phyloP scores from a whole-genome alignment of 2,797 vertebrate species.

The Catharus ustulatus region DNA sequence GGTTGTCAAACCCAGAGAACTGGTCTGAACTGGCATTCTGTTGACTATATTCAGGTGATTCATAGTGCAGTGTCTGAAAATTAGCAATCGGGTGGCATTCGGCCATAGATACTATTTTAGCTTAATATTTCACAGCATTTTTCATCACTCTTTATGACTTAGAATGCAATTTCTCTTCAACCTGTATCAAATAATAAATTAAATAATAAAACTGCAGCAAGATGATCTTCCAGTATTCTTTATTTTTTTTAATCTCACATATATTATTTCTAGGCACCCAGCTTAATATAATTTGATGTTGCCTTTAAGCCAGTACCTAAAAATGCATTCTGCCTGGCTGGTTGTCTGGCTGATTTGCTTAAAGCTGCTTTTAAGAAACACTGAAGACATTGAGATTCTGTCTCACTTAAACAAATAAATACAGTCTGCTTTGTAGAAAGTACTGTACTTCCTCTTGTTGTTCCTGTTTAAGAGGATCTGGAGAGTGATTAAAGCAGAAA shows the following conservation, averaged over 20 bases:
- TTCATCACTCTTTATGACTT: neutral
- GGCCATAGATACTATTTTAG: neutral
- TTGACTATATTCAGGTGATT: neutral
- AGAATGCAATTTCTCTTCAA: neutral
- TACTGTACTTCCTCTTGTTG: constrained; percentile 35
- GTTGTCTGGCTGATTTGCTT: constrained; percentile 47
- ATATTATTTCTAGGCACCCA: constrained; percentile 15
- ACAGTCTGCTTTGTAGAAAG: constrained; percentile 48
- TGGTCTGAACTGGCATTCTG: neutral
- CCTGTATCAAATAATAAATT: neutral
- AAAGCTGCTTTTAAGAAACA: constrained; percentile 38
- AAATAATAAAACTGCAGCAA: neutral
- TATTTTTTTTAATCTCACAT: neutral
- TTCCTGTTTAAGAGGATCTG: constrained; percentile 18
- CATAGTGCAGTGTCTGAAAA: neutral
- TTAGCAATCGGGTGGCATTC: neutral
- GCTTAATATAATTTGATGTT: constrained; percentile 44
- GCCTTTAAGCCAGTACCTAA: constrained; percentile 53
- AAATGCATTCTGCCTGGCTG: constrained; percentile 47
- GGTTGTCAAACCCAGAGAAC: neutral
- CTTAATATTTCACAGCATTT: constrained; percentile 17
- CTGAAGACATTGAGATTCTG: constrained; percentile 50
- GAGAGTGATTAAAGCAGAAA: neutral
- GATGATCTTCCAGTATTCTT: neutral
- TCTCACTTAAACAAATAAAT: constrained; percentile 71